Percentiles rank a stretch among this genome's conserved stretches.
phyloP scores from a whole-genome alignment of 1,140 invertebrate species.

The Pseudomyrmex flavicornis region DNA sequence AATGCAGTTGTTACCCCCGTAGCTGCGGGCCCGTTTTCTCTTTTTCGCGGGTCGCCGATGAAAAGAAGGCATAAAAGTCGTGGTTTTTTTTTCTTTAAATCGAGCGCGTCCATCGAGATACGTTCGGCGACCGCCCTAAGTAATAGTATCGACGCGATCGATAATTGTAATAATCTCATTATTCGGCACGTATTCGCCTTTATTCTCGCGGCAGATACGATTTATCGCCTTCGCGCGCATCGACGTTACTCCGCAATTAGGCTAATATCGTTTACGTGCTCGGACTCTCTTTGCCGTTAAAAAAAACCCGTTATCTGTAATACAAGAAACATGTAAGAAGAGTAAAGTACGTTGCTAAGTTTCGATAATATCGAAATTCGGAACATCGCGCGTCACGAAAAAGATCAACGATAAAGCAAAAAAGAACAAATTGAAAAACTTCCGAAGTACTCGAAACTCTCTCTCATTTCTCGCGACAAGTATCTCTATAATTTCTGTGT shows the following conservation, averaged over 20 bases:
- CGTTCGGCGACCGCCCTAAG: neutral
- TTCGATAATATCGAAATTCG: slow-evolving; percentile 27
- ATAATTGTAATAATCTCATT: slow-evolving; percentile 50
- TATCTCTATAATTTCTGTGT: neutral
- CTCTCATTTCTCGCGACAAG: no score
- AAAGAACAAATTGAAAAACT: neutral
- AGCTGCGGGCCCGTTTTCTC: slow-evolving; percentile 60
- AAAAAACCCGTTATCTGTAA: slow-evolving; percentile 24
- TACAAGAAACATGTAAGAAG: slow-evolving; percentile 38
- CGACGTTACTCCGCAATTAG: slow-evolving; percentile 52
- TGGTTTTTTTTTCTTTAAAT: neutral
- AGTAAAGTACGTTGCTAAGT: slow-evolving; percentile 20
- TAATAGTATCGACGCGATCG: slow-evolving; percentile 30
- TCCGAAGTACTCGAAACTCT: neutral
- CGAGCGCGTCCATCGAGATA: neutral
- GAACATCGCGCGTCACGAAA: slow-evolving; percentile 3
- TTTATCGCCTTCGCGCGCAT: slow-evolving; percentile 54
- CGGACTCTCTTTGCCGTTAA: slow-evolving; percentile 40
- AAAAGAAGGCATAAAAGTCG: neutral
- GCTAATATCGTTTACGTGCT: slow-evolving; percentile 51
- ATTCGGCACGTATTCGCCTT: slow-evolving; percentile 4
- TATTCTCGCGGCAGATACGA: slow-evolving; percentile 42
- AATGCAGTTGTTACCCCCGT: slow-evolving; percentile 12
- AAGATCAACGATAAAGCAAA: slow-evolving; percentile 31
- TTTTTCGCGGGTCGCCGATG: neutral